Evolutionary conservation across 2,888 invertebrate species (phyloP).

Genomic region (Temnothorax ravouxi): DNA sequence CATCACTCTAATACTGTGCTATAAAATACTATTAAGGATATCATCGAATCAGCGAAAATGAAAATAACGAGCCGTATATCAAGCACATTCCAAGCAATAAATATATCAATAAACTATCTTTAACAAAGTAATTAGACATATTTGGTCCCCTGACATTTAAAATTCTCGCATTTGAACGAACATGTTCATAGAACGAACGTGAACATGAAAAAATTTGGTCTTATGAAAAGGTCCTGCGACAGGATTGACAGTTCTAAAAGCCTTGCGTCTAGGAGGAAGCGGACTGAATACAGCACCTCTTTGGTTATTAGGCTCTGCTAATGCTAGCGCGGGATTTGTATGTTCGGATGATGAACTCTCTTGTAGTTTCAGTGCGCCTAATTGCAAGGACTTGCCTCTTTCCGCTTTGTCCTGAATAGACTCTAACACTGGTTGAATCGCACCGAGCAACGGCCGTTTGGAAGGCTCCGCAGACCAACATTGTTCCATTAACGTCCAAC

Average conservation of each 20-base stretch:
- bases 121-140: conserved; percentile 38
- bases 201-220: conserved; percentile 79
- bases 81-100: conserved; percentile 55
- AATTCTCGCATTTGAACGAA: conserved; percentile 83
- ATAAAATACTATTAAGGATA: conserved; percentile 66
- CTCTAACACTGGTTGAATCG: conserved; percentile 91
- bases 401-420: conserved; percentile 86
- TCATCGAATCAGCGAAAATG: conserved; percentile 50
- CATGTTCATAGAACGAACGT: conserved; percentile 67
- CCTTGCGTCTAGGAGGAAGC: conserved; percentile 72
- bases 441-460: conserved; percentile 92
- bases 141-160: conserved; percentile 64
- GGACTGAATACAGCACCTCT: conserved; percentile 81
- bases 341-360: conserved; percentile 69
- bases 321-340: conserved; percentile 81
- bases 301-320: conserved; percentile 84
- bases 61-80: conserved; percentile 49
- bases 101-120: conserved; percentile 35
- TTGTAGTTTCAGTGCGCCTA: conserved; percentile 68
- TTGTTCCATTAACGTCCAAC: conserved; percentile 94
- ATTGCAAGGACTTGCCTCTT: conserved; percentile 79
- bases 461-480: conserved; percentile 94
- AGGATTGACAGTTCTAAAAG: conserved; percentile 76
- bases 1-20: conserved; percentile 72
- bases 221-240: conserved; percentile 74